Evolutionary conservation across 2,113 vertebrate species (phyloP).

Genomic region (Eudyptes chrysolophus): DNA sequence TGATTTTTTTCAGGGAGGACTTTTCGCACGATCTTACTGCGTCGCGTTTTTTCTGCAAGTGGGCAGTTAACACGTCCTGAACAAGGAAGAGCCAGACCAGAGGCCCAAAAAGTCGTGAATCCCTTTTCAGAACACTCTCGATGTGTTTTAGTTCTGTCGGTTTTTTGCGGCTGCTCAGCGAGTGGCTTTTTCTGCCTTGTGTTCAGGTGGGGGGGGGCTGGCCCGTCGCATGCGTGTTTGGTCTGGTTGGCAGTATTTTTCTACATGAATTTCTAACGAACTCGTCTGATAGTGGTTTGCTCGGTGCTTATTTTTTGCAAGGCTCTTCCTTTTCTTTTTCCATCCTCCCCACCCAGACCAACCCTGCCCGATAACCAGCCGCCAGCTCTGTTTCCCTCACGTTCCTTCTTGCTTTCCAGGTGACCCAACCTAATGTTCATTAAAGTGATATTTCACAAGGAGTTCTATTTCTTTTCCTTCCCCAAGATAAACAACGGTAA

Average conservation of each 20-base stretch:
- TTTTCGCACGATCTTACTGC: not conserved
- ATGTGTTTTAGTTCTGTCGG: not conserved
- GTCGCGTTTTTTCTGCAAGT: not conserved
- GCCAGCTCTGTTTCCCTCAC: not conserved
- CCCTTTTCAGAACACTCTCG: fast-evolving
- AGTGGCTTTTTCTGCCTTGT: not conserved
- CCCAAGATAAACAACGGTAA: fast-evolving
- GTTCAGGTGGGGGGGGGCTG: not conserved
- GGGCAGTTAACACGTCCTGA: not conserved
- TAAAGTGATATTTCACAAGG: not conserved
- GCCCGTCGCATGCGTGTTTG: fast-evolving
- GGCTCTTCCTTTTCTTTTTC: not conserved
- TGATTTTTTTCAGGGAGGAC: not conserved
- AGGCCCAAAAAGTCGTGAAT: not conserved
- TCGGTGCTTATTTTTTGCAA: not conserved
- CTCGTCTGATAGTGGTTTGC: not conserved
- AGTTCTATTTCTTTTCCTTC: not conserved
- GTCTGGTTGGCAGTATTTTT: not conserved
- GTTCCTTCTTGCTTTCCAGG: not conserved
- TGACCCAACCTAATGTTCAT: not conserved
- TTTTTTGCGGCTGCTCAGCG: not conserved
- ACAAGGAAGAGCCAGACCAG: not conserved
- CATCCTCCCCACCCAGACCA: not conserved
- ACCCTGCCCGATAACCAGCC: not conserved
- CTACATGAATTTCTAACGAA: not conserved